Evolutionary conservation across 2,113 vertebrate genomes (phyloP).

Genomic region (Alligator sinensis): DNA sequence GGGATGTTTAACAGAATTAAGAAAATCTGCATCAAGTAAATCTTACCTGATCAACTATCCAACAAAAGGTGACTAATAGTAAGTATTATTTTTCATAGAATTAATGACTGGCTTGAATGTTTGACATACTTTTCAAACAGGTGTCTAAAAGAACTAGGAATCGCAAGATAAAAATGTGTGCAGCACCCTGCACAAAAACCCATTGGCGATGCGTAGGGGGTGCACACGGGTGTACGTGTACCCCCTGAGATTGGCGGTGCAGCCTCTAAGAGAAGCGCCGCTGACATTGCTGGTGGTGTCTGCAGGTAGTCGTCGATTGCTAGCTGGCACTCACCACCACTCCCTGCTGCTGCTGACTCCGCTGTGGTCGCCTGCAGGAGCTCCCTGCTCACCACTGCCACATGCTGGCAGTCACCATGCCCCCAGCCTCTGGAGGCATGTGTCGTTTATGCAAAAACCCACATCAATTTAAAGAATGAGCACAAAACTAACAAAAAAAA

Average conservation of each 20-base stretch:
- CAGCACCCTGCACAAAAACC: background rate
- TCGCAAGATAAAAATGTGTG: background rate
- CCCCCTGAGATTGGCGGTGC: no score
- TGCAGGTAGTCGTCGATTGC: no score
- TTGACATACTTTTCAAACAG: background rate
- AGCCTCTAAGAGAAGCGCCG: no score
- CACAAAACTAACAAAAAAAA: background rate
- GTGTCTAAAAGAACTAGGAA: background rate
- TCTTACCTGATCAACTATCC: background rate
- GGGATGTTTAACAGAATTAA: background rate
- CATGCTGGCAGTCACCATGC: no score
- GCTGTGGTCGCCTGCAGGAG: no score
- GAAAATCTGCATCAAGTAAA: background rate
- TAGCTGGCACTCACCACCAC: no score
- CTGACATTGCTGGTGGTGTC: no score
- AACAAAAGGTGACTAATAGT: background rate
- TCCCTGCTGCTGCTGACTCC: no score
- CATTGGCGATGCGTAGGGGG: no score
- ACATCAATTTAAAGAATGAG: background rate
- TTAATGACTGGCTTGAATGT: background rate
- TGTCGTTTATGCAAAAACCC: background rate
- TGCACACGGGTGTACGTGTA: no score
- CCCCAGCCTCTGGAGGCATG: no score
- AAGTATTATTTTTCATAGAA: background rate
- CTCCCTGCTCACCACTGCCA: no score